Conservation (phyloP, 2,888 invertebrate genomes). For the Podotricha telesiphe region DNA sequence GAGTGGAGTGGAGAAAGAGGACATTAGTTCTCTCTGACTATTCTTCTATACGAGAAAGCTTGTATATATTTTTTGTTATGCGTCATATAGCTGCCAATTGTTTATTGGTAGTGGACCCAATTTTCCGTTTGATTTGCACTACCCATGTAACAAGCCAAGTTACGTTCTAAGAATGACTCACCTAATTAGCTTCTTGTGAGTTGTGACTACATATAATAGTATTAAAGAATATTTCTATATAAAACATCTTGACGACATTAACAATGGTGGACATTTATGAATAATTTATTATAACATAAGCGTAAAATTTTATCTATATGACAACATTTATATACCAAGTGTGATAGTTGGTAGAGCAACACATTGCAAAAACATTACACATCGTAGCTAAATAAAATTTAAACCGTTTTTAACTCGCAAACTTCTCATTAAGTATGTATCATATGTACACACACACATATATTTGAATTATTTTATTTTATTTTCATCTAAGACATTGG, state of each 20-base stretch:
- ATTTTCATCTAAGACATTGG: too few relatives aligned
- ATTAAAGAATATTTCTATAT: conserved; percentile 14
- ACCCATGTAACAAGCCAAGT: not conserved
- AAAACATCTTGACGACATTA: not conserved
- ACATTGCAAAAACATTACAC: not conserved
- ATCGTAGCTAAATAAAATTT: too few relatives aligned
- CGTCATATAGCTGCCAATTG: not conserved
- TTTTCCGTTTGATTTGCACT: conserved; percentile 19
- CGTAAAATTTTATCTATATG: not conserved
- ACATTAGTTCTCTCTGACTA: too few relatives aligned
- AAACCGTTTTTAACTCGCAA: too few relatives aligned
- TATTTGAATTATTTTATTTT: too few relatives aligned
- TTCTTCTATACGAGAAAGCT: too few relatives aligned
- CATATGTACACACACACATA: too few relatives aligned
- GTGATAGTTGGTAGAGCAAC: not conserved
- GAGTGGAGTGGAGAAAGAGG: too few relatives aligned
- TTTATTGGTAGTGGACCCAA: not conserved
- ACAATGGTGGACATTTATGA: not conserved
- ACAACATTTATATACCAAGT: not conserved
- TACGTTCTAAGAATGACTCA: conserved; percentile 16
- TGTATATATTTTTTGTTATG: not conserved
- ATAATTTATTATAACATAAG: not conserved
- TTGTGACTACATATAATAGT: not conserved
- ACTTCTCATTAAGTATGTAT: too few relatives aligned
- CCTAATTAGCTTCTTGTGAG: not conserved